Base-by-base conservation (phyloP, 2,888 invertebrate genomes). In the Platycheirus albimanus region DNA sequence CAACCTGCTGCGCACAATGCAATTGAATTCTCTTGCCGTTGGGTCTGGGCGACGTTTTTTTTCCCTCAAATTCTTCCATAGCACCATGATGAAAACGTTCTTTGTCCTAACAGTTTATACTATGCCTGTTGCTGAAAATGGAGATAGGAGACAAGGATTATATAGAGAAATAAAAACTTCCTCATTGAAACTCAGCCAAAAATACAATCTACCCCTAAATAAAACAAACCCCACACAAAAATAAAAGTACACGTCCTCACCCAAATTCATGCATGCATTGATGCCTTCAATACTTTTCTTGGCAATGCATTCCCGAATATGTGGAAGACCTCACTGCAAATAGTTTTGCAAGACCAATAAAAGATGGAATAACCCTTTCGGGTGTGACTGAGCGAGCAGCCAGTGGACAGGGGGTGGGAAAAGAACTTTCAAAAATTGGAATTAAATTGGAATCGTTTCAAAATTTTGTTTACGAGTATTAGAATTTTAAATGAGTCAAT, bases 391-490 rank as follows among this genome's bases (percentile, higher is more conserved):
- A 1, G n/a, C 43, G 15, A 41, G 47, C 10, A 11, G n/a, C 3
- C 17, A 64, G 5, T 3, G 19, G 20, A 19, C 11, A 30, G 11
- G 45, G 8, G 43, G 11, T 15, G 0, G 45, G 3, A 24, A 24
- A 76, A 13, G 51, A 83, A 79, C 79, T 84, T 84, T 84, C 64
- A 77, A 83, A 79, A 84, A 79, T 75, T 75, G 74, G 84, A 84
- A 84, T 84, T 84, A 84, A 84, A 84, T 79, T 84, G 84, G 79
- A 84, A 84, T 84, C 84, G 84, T 84, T 84, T 84, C 74, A 79
- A 84, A 79, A 79, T 84, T 79, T 84, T 84, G 84, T 84, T 79
- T 84, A 70, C 84, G 64, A 79, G 58, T 61, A 70, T 84, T 84
- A 66, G 84, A 84, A 84, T 84, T 84, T 84, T 70, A 84, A 79